Conservation (phyloP, 2,797 vertebrate genomes). For the Botia kubotai region DNA sequence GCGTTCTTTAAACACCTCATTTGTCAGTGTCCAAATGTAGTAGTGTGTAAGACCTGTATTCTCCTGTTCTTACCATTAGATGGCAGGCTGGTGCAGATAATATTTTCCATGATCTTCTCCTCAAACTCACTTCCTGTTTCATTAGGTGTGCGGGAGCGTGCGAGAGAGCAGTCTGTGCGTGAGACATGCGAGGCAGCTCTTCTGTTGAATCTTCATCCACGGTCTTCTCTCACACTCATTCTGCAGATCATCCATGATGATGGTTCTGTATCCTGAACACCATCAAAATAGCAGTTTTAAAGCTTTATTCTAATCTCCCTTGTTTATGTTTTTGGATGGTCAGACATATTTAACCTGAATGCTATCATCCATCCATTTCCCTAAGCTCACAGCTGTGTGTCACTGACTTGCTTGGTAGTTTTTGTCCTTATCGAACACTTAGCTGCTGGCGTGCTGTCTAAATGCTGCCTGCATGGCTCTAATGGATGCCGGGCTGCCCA, state of each 20-base stretch:
- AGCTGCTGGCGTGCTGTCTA: slow-evolving; percentile 88
- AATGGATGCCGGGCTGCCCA: slow-evolving; percentile 89
- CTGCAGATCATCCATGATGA: slow-evolving; percentile 88
- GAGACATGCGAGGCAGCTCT: slow-evolving; percentile 87
- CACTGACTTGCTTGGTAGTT: neutral
- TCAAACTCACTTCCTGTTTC: neutral
- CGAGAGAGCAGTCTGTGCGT: slow-evolving; percentile 85
- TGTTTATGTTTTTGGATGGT: neutral
- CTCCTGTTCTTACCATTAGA: slow-evolving; percentile 56
- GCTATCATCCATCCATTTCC: neutral
- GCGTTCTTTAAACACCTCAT: neutral
- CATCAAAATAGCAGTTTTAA: neutral
- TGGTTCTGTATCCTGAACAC: slow-evolving; percentile 87
- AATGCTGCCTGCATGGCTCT: slow-evolving; percentile 89
- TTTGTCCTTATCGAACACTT: slow-evolving; percentile 53
- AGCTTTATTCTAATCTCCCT: neutral
- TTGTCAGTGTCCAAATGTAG: neutral
- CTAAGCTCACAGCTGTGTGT: neutral
- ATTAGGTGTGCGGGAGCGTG: slow-evolving; percentile 84
- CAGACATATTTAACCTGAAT: no score
- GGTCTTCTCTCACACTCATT: slow-evolving; percentile 86
- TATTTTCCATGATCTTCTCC: neutral
- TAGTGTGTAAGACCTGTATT: neutral
- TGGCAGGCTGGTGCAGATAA: slow-evolving; percentile 46
- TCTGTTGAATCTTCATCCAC: slow-evolving; percentile 84